Percentiles rank a stretch among this genome's conserved stretches.
These are phyloP conservation scores for Liposcelis brunnea DNA, from an alignment of 2,888 invertebrate genomes.

Conservation along the genomic window DNA sequence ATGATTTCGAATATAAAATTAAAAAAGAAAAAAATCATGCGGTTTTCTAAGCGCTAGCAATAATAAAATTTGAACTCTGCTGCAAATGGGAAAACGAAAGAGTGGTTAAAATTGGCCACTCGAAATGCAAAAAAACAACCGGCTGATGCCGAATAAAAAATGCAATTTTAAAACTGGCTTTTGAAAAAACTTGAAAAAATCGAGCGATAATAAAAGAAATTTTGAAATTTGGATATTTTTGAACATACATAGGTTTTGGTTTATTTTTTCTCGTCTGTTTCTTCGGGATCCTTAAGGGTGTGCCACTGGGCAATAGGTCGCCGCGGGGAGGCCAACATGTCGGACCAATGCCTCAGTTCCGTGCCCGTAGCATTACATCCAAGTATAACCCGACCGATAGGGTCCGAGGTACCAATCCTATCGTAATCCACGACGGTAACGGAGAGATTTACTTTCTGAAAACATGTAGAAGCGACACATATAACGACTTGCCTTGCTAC, in stretches of 20 bases:
- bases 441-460: slow-evolving; percentile 97
- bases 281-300: slow-evolving; percentile 94
- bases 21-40: too few species aligned
- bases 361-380: slow-evolving; percentile 97
- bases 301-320: slow-evolving; percentile 99
- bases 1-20: too few species aligned
- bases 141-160: too few species aligned
- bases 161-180: neutral
- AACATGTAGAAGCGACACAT: slow-evolving; percentile 17
- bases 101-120: too few species aligned
- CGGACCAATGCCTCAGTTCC: slow-evolving; percentile 98
- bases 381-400: slow-evolving; percentile 92
- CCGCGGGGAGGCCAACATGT: slow-evolving; percentile 98
- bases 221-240: neutral
- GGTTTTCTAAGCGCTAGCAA: too few species aligned
- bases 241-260: slow-evolving; percentile 1
- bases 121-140: too few species aligned
- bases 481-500: slow-evolving; percentile 11
- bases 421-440: slow-evolving; percentile 99
- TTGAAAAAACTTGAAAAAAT: neutral
- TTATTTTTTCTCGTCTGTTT: slow-evolving; percentile 59
- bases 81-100: too few species aligned
- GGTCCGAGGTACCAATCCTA: slow-evolving; percentile 98
- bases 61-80: too few species aligned
- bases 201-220: slow-evolving; percentile 1